Conservation (phyloP, 2,113 vertebrate genomes). For the Nothobranchius kuhntae region DNA sequence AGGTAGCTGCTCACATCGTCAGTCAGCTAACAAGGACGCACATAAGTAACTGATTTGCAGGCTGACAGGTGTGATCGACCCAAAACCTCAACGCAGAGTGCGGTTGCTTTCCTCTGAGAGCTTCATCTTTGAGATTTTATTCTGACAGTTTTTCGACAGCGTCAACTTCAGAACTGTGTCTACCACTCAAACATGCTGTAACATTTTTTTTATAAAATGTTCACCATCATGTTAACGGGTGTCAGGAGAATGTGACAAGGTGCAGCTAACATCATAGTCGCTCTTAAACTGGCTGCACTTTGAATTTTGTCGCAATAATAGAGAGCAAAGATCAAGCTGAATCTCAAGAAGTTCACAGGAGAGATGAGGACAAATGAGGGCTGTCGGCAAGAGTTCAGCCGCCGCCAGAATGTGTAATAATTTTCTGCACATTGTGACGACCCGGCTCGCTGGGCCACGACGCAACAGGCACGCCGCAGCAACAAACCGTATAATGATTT, state of each 20-base stretch:
- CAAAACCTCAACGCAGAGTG: slow-evolving; percentile 39
- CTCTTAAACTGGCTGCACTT: slow-evolving; percentile 6
- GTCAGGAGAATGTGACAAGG: slow-evolving; percentile 46
- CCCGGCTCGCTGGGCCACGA: slow-evolving; percentile 4
- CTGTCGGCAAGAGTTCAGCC: slow-evolving; percentile 6
- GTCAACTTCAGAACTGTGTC: slow-evolving; percentile 38
- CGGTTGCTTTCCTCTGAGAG: slow-evolving; percentile 52
- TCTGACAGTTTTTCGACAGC: slow-evolving; percentile 59
- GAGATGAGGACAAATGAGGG: slow-evolving; percentile 2
- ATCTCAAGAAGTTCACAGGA: not conserved
- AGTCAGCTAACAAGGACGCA: slow-evolving; percentile 47
- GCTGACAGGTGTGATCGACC: slow-evolving; percentile 64
- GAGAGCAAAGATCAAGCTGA: slow-evolving; percentile 6
- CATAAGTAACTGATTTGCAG: slow-evolving; percentile 29
- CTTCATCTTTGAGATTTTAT: slow-evolving; percentile 39
- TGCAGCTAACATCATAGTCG: slow-evolving; percentile 38
- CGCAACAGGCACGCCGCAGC: slow-evolving; percentile 4
- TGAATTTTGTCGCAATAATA: slow-evolving; percentile 4
- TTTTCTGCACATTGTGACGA: slow-evolving; percentile 2
- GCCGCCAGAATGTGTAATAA: slow-evolving; percentile 9
- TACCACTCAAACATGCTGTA: slow-evolving; percentile 40
- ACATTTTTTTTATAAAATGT: slow-evolving; percentile 28
- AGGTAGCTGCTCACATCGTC: slow-evolving; percentile 37
- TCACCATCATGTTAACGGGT: slow-evolving; percentile 46
- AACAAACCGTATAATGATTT: slow-evolving; percentile 2